These are phyloP conservation scores for Neotragus moschatus DNA, from an alignment of 2,113 vertebrate genomes.

Conservation along the genomic window DNA sequence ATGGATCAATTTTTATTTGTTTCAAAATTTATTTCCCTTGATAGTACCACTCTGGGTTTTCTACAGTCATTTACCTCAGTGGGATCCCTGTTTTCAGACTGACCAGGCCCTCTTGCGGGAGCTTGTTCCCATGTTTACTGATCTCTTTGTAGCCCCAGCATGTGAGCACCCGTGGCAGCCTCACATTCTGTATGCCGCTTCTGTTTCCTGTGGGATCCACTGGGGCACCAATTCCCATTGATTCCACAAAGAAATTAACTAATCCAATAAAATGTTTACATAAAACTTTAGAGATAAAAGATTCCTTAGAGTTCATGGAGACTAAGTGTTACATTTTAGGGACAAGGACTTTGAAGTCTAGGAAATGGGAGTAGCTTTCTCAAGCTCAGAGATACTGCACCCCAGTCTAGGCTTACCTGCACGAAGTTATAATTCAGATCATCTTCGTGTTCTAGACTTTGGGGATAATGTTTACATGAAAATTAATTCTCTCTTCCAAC, in stretches of 20 bases:
- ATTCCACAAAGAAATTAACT: neutral
- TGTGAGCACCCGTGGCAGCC: too few species aligned
- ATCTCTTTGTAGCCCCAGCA: fast-evolving
- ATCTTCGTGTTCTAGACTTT: neutral
- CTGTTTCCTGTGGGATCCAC: neutral
- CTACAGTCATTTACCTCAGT: too few species aligned
- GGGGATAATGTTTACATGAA: neutral
- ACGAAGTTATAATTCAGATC: neutral
- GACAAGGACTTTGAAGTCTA: neutral
- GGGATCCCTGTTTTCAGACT: neutral
- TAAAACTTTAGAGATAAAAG: neutral
- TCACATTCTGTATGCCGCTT: neutral
- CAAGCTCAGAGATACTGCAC: neutral
- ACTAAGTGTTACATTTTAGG: neutral
- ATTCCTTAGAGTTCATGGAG: neutral
- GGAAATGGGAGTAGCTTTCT: neutral
- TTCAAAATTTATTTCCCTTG: neutral
- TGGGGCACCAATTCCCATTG: neutral
- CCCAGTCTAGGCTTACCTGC: neutral
- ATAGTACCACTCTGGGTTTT: neutral
- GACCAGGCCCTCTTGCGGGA: neutral
- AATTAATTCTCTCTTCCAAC: neutral
- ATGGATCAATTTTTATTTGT: neutral
- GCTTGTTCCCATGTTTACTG: neutral
- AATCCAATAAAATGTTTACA: neutral